Evolutionary conservation across 2,797 vertebrate species (phyloP).

Genomic region (Pantherophis vulpinus): DNA sequence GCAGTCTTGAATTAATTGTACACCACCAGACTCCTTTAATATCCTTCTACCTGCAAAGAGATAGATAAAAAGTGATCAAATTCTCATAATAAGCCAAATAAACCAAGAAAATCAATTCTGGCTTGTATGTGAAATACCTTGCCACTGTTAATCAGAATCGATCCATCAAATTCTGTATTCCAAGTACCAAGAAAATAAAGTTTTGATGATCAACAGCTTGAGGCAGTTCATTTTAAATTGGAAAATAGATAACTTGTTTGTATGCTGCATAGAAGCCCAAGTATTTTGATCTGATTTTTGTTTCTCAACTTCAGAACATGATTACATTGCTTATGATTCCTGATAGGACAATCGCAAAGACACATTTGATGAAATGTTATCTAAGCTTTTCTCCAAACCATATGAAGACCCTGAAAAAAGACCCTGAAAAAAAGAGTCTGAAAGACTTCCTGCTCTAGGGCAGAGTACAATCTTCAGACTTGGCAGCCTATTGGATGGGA

Average conservation of each 20-base stretch:
- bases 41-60: background rate
- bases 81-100: background rate
- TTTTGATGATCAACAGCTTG: slow-evolving; percentile 31
- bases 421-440: background rate
- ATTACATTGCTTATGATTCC: background rate
- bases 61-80: slow-evolving; percentile 23
- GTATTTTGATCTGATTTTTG: background rate
- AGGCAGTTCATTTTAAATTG: slow-evolving; percentile 31
- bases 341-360: background rate
- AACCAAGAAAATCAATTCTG: slow-evolving; percentile 20
- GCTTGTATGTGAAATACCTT: slow-evolving; percentile 6
- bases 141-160: slow-evolving; percentile 22
- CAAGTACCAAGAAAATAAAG: slow-evolving; percentile 7
- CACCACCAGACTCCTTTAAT: background rate
- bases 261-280: background rate
- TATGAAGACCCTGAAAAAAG: background rate
- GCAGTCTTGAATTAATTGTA: background rate
- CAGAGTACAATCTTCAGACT: too few relatives aligned
- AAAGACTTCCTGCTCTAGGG: background rate
- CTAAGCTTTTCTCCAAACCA: background rate
- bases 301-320: background rate
- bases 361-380: background rate
- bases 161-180: slow-evolving; percentile 14
- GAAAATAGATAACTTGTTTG: slow-evolving; percentile 4
- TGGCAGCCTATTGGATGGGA: background rate